phyloP scores from a whole-genome alignment of 2,888 invertebrate genomes.

The Ryuthela nishihirai region DNA sequence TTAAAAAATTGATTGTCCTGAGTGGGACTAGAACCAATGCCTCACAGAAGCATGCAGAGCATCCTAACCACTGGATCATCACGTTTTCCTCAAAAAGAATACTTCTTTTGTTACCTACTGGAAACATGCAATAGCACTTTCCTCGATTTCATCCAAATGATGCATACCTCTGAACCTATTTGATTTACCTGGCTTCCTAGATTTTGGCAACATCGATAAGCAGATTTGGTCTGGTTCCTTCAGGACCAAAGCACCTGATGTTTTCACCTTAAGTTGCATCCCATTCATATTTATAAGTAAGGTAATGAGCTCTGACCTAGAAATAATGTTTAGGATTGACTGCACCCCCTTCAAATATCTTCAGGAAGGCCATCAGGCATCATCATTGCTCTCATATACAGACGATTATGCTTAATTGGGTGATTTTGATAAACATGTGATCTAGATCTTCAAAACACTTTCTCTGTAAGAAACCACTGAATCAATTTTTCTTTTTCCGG shows the following conservation, averaged over 20 bases:
- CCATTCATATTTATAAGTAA: constrained; percentile 94
- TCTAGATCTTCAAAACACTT: constrained; percentile 91
- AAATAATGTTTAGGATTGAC: constrained; percentile 95
- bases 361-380: constrained; percentile 96
- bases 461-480: constrained; percentile 98
- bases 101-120: constrained; percentile 99
- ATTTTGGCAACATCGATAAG: constrained; percentile 97
- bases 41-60: too few relatives aligned
- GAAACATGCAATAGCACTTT: constrained; percentile 97
- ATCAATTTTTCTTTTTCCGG: constrained; percentile 94
- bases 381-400: constrained; percentile 90
- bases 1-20: too few relatives aligned
- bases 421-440: constrained; percentile 97
- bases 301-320: constrained; percentile 90
- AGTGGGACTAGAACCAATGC: too few relatives aligned
- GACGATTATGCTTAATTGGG: constrained; percentile 99
- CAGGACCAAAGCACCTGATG: constrained; percentile 99
- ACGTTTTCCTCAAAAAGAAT: constrained; percentile 92
- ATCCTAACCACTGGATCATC: background rate
- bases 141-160: constrained; percentile 99
- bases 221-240: constrained; percentile 96
- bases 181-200: too few relatives aligned
- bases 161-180: too few relatives aligned
- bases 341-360: constrained; percentile 92
- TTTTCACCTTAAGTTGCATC: constrained; percentile 96